A percentile compares a stretch with the other conserved stretches of the same genome.
phyloP scores from a whole-genome alignment of 2,113 vertebrate species.

The Petrocephalus microphthalmus region DNA sequence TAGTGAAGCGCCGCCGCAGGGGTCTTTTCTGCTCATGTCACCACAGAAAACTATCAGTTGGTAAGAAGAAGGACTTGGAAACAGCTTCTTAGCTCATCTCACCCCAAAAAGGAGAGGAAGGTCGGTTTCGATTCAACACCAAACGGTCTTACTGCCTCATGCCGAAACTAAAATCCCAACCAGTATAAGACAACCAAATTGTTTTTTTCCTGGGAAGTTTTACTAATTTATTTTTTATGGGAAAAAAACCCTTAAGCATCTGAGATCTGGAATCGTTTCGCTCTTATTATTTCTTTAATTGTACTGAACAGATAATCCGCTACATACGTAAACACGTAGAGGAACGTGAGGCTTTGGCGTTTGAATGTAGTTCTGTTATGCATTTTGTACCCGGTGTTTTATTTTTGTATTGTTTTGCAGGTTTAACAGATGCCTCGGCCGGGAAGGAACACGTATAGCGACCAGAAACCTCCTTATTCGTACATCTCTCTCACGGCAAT shows the following conservation, averaged over 20 bases:
- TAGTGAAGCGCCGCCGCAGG: conserved; percentile 97
- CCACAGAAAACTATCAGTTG: conserved; percentile 96
- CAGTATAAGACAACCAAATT: background rate
- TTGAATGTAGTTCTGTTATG: background rate
- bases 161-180: conserved; percentile 42
- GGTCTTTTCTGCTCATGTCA: conserved; percentile 98
- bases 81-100: conserved; percentile 81
- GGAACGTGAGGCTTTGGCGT: background rate
- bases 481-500: conserved; percentile 95
- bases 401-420: conserved; percentile 30
- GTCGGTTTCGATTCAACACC: conserved; percentile 51
- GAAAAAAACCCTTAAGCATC: background rate
- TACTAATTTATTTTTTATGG: background rate
- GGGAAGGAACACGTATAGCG: conserved; percentile 89
- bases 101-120: conserved; percentile 57
- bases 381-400: background rate
- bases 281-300: background rate
- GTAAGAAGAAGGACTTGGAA: conserved; percentile 87
- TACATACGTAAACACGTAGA: background rate
- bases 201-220: background rate
- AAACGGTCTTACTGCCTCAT: conserved; percentile 45
- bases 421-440: conserved; percentile 77
- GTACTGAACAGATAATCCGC: background rate
- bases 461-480: conserved; percentile 93
- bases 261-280: background rate